Percentiles rank a stretch among this genome's conserved stretches.
Evolutionary conservation across 2,888 invertebrate species (phyloP).

Genomic region (Ophion obscuratus): DNA sequence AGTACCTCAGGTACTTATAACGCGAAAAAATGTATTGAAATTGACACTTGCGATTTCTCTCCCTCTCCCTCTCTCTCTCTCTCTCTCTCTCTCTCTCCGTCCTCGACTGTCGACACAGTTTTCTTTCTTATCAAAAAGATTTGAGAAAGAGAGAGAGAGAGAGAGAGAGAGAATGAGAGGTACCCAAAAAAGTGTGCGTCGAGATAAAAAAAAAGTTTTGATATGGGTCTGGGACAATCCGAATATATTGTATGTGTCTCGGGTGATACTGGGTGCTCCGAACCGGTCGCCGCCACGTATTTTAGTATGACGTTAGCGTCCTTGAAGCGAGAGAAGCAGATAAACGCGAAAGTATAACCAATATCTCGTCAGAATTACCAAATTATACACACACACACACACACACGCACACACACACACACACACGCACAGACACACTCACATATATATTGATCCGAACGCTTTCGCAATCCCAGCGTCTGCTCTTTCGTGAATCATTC

Average conservation of each 20-base stretch:
- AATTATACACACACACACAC: no score
- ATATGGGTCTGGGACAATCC: constrained; percentile 15
- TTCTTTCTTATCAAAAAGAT: not conserved
- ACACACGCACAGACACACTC: no score
- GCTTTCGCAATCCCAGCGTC: not conserved
- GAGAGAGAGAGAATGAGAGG: not conserved
- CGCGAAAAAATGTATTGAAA: no score
- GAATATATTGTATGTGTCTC: constrained; percentile 15
- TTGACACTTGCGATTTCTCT: not conserved
- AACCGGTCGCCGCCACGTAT: constrained; percentile 64
- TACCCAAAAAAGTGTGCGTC: not conserved
- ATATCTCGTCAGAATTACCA: constrained; percentile 19
- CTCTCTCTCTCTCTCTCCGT: no score
- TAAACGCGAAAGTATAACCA: constrained; percentile 26
- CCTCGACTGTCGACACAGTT: not conserved
- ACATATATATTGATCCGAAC: not conserved
- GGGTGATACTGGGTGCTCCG: constrained; percentile 15
- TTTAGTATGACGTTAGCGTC: constrained; percentile 54
- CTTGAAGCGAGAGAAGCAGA: constrained; percentile 41
- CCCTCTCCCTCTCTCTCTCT: not conserved
- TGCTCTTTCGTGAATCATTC: constrained; percentile 9
- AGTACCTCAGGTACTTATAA: no score
- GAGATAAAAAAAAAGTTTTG: not conserved
- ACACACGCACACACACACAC: no score
- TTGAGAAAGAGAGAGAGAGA: not conserved